These are phyloP conservation scores for Mycteria americana DNA, from an alignment of 2,797 vertebrate species.

Conservation along the genomic window DNA sequence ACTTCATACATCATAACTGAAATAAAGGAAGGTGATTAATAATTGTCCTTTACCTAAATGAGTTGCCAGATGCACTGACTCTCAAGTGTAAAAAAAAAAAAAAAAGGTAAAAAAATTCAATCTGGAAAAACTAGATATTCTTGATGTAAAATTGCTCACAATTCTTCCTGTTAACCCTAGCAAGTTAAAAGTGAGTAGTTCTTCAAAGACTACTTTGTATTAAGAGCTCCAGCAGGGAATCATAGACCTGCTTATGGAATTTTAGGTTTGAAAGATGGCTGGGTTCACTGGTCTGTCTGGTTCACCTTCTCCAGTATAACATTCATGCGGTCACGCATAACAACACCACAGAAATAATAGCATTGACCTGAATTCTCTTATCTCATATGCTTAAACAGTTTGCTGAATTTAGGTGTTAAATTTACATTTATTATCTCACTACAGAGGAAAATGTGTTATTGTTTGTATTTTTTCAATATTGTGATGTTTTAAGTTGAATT, in stretches of 20 bases:
- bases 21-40: conserved; percentile 74
- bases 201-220: neutral
- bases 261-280: neutral
- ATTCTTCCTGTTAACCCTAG: neutral
- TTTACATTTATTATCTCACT: neutral
- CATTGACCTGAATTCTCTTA: neutral
- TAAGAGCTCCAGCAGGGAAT: neutral
- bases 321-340: neutral
- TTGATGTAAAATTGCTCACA: neutral
- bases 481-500: neutral
- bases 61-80: conserved; percentile 69
- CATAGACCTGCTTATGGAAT: neutral
- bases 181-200: neutral
- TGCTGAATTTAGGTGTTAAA: neutral
- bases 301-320: neutral
- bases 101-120: neutral
- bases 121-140: neutral
- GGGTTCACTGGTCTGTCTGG: neutral
- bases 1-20: conserved; percentile 72
- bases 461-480: neutral
- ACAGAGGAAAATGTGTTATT: neutral
- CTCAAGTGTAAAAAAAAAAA: conserved; percentile 8
- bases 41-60: conserved; percentile 70
- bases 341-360: neutral
- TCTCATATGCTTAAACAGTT: neutral